Conservation (phyloP, 2,113 vertebrate species). For the Callospermophilus lateralis region DNA sequence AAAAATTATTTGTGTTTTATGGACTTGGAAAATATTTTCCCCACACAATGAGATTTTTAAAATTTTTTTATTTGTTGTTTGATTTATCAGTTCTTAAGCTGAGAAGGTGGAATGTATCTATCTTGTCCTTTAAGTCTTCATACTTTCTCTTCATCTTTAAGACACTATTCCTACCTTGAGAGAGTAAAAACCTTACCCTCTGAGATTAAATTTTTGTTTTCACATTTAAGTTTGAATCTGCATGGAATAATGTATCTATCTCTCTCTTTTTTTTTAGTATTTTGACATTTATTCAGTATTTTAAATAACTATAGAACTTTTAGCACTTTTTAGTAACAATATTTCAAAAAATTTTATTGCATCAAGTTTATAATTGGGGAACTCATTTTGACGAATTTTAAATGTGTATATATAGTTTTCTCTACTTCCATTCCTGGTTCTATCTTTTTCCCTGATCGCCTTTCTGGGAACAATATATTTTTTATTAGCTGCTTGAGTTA, state of each 20-base stretch:
- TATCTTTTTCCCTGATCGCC: no score
- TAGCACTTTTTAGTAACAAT: no score
- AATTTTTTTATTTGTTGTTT: not conserved
- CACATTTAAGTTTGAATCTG: not conserved
- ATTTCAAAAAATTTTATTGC: no score
- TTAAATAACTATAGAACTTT: no score
- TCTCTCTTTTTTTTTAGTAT: no score
- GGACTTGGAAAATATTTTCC: not conserved
- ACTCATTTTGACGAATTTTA: no score
- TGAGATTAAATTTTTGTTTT: not conserved
- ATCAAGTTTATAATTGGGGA: no score
- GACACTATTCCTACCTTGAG: not conserved
- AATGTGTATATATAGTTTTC: no score
- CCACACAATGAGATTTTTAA: not conserved
- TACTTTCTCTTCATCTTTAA: not conserved
- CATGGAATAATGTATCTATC: not conserved
- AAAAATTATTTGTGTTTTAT: not conserved
- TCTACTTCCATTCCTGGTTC: no score
- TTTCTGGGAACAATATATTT: not conserved
- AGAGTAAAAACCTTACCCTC: not conserved
- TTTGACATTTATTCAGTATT: no score
- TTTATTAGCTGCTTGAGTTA: not conserved
- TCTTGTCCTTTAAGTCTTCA: not conserved
- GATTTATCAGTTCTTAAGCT: not conserved
- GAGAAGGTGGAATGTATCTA: not conserved